Percentiles rank a stretch among this genome's conserved stretches.
phyloP scores from a whole-genome alignment of 2,797 vertebrate species.

The Siniperca obscura region DNA sequence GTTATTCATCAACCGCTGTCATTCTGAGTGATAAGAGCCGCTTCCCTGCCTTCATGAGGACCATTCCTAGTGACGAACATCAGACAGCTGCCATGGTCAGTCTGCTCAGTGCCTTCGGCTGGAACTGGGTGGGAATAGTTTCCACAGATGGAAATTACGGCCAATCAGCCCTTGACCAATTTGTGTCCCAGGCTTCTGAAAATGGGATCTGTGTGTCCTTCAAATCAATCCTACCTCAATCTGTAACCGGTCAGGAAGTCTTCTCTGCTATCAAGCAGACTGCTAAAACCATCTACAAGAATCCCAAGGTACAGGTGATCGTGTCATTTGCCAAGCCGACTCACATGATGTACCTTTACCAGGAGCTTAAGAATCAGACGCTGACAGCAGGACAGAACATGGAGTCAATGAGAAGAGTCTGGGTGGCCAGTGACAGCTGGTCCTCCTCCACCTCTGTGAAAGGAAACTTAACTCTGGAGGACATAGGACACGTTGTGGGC shows the following conservation, averaged over 20 bases:
- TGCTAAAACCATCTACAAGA: slow-evolving; percentile 82
- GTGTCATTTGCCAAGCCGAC: slow-evolving; percentile 88
- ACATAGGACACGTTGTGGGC: slow-evolving; percentile 88
- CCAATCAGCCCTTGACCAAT: slow-evolving; percentile 85
- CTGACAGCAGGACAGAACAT: slow-evolving; percentile 69
- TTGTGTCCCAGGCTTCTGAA: slow-evolving; percentile 81
- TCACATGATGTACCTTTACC: slow-evolving; percentile 85
- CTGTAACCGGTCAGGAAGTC: slow-evolving; percentile 78
- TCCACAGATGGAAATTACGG: slow-evolving; percentile 91
- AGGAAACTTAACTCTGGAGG: slow-evolving; percentile 78
- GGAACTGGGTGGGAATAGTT: slow-evolving; percentile 92
- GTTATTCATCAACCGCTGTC: slow-evolving; percentile 90
- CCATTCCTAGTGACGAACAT: slow-evolving; percentile 88
- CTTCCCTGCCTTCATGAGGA: slow-evolving; percentile 91
- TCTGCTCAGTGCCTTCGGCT: slow-evolving; percentile 84
- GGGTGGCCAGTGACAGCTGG: slow-evolving; percentile 93
- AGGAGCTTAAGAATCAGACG: slow-evolving; percentile 75
- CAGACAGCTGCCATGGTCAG: slow-evolving; percentile 90
- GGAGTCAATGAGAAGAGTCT: slow-evolving; percentile 83
- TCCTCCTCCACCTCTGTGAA: slow-evolving; percentile 81
- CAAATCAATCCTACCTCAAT: slow-evolving; percentile 87
- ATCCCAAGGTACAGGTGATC: slow-evolving; percentile 87
- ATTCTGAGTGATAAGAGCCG: slow-evolving; percentile 91
- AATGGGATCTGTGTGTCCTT: slow-evolving; percentile 90
- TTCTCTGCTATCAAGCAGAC: slow-evolving; percentile 72